Conservation (phyloP, 2,113 vertebrate genomes). For the Lanius collurio region DNA sequence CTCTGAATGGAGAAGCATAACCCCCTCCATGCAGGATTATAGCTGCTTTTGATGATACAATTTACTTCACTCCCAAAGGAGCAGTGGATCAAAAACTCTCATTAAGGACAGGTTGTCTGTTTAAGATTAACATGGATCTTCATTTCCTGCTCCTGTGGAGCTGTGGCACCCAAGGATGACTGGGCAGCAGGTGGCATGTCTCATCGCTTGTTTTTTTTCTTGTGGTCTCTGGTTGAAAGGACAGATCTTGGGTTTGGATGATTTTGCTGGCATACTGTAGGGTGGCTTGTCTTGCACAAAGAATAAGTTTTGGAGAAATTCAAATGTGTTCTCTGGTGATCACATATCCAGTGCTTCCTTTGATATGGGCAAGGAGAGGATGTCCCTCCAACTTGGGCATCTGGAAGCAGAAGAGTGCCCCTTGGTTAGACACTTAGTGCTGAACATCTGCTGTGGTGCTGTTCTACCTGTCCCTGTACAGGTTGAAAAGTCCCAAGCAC, state of each 20-base stretch:
- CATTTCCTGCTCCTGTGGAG: neutral
- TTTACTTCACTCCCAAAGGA: neutral
- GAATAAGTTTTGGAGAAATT: neutral
- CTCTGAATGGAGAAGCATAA: neutral
- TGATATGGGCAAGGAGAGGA: neutral
- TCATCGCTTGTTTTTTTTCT: neutral
- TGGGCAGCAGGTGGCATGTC: neutral
- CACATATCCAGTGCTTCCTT: neutral
- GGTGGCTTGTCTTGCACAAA: neutral
- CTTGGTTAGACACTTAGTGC: neutral
- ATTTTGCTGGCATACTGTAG: neutral
- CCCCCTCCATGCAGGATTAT: neutral
- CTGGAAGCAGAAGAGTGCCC: neutral
- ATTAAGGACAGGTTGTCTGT: neutral
- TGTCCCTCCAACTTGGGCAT: rapidly evolving
- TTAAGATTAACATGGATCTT: neutral
- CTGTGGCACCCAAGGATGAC: neutral
- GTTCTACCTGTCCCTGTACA: neutral
- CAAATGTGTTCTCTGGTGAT: neutral
- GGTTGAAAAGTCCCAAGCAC: neutral
- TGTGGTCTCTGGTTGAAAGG: neutral
- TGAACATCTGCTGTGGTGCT: neutral
- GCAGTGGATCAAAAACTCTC: neutral
- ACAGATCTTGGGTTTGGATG: neutral
- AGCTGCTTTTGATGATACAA: neutral